Base-by-base conservation (phyloP, 2,888 invertebrate species). In the Deilephila porcellus region DNA sequence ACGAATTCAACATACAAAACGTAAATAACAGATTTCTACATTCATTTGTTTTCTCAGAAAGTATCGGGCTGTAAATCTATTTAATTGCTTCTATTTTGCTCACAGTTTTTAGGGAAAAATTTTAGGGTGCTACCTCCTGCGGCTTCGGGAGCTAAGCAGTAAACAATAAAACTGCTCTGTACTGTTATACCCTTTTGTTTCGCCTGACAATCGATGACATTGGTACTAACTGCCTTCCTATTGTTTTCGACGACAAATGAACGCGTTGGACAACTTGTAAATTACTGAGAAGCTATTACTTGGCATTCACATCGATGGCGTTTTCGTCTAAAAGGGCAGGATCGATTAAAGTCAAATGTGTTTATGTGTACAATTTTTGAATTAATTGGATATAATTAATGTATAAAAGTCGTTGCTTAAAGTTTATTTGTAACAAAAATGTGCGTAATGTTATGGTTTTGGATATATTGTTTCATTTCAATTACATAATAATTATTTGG, bases 121-220 rank as follows among this genome's bases (percentile, higher is more conserved):
- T 90, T 90, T 87, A 88, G 91, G 92, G 84, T 88, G 88, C 90
- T 90, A 84, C 93, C 93, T 93, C 93, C 94, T 92, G 91, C 88
- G 88, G 91, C 89, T 90, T 86, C 93, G 85, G 93, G 88, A 93
- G 93, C 93, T 81, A 75, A 32, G 88, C 83, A 80, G 89, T 94
- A 93, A 93, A 93, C 92, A 93, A 94, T 93, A 92, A 93, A 93
- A 87, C 77, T 83, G 83, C 85, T 86, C 88, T 88, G 88, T 90
- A 90, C 91, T 89, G 91, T 92, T 91, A 91, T 81, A 81, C 81
- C 82, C 84, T 87, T 45, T 92, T 92, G 89, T 90, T 76, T 75
- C 73, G 56, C 25, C 76, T 81, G 81, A 90, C 90, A 88, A 88
- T 88, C 83, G 89, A 83, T 82, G 91, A 88, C 90, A 85, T 89